Conservation (phyloP, 2,113 vertebrate genomes). For the Oreochromis spilurus region DNA sequence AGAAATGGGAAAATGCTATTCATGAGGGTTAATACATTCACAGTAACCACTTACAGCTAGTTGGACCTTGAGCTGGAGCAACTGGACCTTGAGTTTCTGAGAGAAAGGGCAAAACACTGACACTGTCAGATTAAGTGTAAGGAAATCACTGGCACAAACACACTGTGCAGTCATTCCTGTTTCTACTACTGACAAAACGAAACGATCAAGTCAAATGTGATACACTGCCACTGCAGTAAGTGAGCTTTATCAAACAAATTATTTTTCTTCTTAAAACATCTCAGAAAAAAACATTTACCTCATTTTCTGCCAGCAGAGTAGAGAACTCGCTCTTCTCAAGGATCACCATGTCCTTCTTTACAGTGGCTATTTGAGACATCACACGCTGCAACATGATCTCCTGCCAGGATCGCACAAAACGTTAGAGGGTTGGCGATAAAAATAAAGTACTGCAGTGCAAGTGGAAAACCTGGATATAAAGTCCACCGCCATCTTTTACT, state of each 20-base stretch:
- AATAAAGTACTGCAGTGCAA: neutral
- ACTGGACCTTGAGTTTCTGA: conserved; percentile 90
- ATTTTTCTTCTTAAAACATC: neutral
- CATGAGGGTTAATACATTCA: neutral
- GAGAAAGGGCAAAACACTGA: neutral
- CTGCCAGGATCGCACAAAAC: conserved; percentile 58
- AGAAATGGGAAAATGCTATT: neutral
- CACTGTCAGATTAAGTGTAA: neutral
- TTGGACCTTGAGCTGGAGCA: conserved; percentile 83
- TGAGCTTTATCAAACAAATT: neutral
- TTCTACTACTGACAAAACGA: neutral
- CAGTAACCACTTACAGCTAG: conserved; percentile 78
- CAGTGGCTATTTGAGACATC: conserved; percentile 86
- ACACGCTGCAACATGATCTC: conserved; percentile 93
- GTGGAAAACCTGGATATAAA: neutral
- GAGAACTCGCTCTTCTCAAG: conserved; percentile 98
- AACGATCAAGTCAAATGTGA: neutral
- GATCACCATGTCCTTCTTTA: conserved; percentile 99
- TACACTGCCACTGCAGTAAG: neutral
- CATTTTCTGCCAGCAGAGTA: conserved; percentile 86
- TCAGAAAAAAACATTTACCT: conserved; percentile 71
- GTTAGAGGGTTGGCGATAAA: neutral
- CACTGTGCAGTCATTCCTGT: neutral
- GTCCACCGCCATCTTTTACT: neutral
- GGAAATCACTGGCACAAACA: neutral